Conservation (phyloP, 2,888 invertebrate genomes). For the Cerastis rubricosa region DNA sequence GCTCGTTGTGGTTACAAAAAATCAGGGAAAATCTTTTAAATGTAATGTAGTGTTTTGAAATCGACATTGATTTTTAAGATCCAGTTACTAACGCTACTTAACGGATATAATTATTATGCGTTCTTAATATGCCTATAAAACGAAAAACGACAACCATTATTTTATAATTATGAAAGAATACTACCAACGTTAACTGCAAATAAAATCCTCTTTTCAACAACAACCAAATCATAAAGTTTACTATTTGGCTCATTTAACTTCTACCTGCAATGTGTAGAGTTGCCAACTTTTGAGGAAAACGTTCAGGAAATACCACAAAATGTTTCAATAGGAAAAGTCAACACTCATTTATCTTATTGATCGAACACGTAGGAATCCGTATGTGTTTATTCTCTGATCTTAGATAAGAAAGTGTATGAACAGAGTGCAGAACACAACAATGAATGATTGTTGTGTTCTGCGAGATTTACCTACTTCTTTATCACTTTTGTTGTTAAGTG, state of each 20-base stretch:
- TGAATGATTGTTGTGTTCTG: conserved; percentile 6
- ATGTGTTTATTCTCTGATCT: conserved; percentile 32
- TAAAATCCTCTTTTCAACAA: conserved; percentile 6
- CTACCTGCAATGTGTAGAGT: conserved; percentile 26
- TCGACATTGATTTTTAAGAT: not conserved
- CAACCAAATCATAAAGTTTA: conserved; percentile 40
- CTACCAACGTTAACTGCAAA: conserved; percentile 6
- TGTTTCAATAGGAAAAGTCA: conserved; percentile 45
- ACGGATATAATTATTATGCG: not conserved
- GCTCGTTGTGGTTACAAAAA: conserved; percentile 8
- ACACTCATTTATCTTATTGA: conserved; percentile 43
- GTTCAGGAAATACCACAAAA: conserved; percentile 24
- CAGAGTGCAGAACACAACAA: too few relatives aligned
- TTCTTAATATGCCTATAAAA: not conserved
- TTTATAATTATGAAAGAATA: not conserved
- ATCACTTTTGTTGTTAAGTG: conserved; percentile 9
- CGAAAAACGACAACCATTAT: not conserved
- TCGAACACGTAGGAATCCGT: conserved; percentile 8
- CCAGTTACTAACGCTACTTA: not conserved
- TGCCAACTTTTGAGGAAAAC: conserved; percentile 51
- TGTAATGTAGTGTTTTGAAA: not conserved
- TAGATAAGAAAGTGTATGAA: conserved; percentile 24
- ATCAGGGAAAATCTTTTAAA: not conserved
- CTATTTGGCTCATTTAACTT: conserved; percentile 52
- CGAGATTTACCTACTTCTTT: not conserved